Evolutionary conservation across 1,140 invertebrate genomes (phyloP).

Genomic region (Polypedilum pembai): DNA sequence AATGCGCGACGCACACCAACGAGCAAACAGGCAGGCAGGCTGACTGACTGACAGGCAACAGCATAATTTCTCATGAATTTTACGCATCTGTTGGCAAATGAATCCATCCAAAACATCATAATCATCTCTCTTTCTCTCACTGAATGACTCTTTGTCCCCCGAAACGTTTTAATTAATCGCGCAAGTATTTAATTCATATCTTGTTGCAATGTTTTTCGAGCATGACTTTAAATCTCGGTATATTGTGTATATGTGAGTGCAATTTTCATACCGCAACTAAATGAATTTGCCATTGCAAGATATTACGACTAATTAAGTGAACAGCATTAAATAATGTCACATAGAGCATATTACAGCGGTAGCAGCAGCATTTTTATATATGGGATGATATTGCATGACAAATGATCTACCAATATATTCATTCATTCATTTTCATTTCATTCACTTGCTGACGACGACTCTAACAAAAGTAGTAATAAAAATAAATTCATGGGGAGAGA

Average conservation of each 20-base stretch:
- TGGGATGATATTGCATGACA: constrained; percentile 8
- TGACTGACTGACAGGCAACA: neutral
- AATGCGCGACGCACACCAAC: constrained; percentile 16
- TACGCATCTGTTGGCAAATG: constrained; percentile 21
- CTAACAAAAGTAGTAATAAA: too few relatives aligned
- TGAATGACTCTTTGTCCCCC: constrained; percentile 10
- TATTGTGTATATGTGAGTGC: neutral
- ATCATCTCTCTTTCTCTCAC: neutral
- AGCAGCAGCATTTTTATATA: neutral
- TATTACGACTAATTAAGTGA: constrained; percentile 21
- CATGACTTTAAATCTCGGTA: neutral
- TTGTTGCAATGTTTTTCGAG: neutral
- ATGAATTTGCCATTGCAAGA: constrained; percentile 21
- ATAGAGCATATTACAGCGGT: constrained; percentile 17
- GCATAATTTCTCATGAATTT: constrained; percentile 22
- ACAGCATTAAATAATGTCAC: constrained; percentile 16
- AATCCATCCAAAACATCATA: constrained; percentile 6
- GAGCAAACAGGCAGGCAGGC: neutral
- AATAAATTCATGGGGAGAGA: too few relatives aligned
- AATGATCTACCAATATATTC: constrained; percentile 18
- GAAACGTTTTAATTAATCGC: constrained; percentile 18
- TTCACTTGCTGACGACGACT: neutral
- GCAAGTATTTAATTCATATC: constrained; percentile 19
- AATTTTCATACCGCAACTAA: constrained; percentile 18
- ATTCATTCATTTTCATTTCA: constrained; percentile 11